Conservation (phyloP, 92 coral and sea anemone genomes). For the Micromussa lordhowensis region DNA sequence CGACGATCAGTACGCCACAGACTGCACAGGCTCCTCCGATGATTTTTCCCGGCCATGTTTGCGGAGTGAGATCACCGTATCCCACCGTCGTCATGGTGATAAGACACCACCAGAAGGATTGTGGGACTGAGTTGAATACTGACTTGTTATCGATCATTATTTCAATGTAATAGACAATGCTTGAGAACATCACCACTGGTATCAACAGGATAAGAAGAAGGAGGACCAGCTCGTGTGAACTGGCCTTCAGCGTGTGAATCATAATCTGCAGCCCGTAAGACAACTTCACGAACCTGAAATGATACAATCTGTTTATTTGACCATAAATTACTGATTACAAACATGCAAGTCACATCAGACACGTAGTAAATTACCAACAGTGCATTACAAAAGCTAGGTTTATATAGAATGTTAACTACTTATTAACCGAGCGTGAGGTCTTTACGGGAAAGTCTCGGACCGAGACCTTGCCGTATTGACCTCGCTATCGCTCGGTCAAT, state of each 20-base stretch:
- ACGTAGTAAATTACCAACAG: too few relatives aligned
- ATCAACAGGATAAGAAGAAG: constrained; percentile 86
- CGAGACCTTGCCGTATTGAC: too few relatives aligned
- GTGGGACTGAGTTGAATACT: constrained; percentile 79
- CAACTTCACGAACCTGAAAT: constrained; percentile 79
- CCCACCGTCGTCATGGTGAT: constrained; percentile 99
- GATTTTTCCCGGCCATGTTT: constrained; percentile 89
- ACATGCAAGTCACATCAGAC: too few relatives aligned
- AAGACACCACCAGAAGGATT: constrained; percentile 98
- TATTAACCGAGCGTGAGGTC: too few relatives aligned
- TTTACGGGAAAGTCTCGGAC: too few relatives aligned
- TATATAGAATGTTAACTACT: too few relatives aligned
- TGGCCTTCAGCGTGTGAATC: constrained; percentile 91
- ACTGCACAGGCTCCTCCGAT: constrained; percentile 95
- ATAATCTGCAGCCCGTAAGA: constrained; percentile 94
- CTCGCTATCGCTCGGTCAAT: too few relatives aligned
- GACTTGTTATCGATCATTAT: constrained; percentile 57
- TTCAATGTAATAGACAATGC: constrained; percentile 92
- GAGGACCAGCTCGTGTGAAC: constrained; percentile 83
- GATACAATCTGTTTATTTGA: not conserved
- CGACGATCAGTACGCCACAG: constrained; percentile 94
- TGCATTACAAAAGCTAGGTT: too few relatives aligned
- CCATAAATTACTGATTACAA: not conserved
- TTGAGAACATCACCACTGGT: constrained; percentile 93
- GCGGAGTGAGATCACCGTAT: constrained; percentile 93